Evolutionary conservation across 2,113 vertebrate species (phyloP).

Genomic region (Geococcyx californianus): DNA sequence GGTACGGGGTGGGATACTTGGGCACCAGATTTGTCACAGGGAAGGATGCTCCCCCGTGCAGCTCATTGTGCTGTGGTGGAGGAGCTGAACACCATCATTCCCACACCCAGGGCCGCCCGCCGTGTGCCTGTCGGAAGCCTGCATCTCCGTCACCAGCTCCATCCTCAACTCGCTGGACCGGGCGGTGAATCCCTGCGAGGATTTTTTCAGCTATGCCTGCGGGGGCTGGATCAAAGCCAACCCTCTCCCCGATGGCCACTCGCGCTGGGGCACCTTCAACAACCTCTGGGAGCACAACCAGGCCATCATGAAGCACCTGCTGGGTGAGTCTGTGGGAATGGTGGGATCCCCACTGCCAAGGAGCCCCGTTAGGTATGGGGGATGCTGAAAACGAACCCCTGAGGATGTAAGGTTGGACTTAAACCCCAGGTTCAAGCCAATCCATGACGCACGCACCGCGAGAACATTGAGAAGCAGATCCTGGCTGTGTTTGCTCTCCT

Average conservation of each 20-base stretch:
- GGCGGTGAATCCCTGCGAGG: constrained; percentile 88
- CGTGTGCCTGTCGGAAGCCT: constrained; percentile 86
- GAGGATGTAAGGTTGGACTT: not conserved
- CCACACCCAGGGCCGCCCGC: constrained; percentile 68
- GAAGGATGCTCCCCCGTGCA: not conserved
- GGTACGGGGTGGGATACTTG: not conserved
- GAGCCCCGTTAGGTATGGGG: fast-evolving
- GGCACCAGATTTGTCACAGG: fast-evolving
- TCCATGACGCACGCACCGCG: fast-evolving
- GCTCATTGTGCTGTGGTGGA: fast-evolving
- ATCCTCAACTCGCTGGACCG: constrained; percentile 87
- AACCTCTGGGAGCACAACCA: constrained; percentile 96
- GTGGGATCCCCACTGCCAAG: fast-evolving
- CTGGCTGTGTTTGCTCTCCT: not conserved
- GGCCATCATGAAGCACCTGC: constrained; percentile 90
- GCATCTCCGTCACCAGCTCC: constrained; percentile 85
- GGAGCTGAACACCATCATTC: not conserved
- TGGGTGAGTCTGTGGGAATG: constrained; percentile 71
- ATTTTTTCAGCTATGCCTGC: constrained; percentile 92
- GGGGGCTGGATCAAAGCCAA: constrained; percentile 95
- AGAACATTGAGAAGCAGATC: not conserved
- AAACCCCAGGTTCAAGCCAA: fast-evolving
- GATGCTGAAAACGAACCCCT: fast-evolving
- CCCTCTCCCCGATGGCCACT: constrained; percentile 91
- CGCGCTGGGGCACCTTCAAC: constrained; percentile 94